Evolutionary conservation across 2,888 invertebrate species (phyloP), one percentile per base, ranked within the genome.

Genomic region (Mimumesa dahlbomi): DNA sequence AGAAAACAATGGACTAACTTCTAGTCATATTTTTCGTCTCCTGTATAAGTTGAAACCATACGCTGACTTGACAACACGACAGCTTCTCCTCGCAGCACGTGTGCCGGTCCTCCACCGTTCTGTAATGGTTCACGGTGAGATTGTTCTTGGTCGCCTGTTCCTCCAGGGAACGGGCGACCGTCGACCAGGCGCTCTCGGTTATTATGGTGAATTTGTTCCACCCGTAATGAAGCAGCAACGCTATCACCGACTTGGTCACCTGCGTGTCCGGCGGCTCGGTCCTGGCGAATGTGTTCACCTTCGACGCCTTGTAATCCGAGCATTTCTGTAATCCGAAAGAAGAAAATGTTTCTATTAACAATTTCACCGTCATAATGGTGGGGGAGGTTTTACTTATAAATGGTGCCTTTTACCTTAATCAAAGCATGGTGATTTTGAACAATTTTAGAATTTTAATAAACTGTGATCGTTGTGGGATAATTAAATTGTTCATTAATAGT

Each of bases 171-270:
- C 94, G 91, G 0, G 97, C 97, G 18, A 98, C 97, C 1, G 94
- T 95, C 81, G 93, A 91, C 94, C 95, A 96, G 2, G 93, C 91
- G 84, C 94, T 94, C 87, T 97, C 96, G 83, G 95, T 94, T 46
- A 97, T 91, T 69, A 98, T 95, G 18, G 97, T 95, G 90, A 98
- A 98, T 89, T 97, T 97, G 82, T 94, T 93, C 99, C 99, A 99
- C 83, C 95, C 93, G 91, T 96, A 98, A 90, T 98, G 96, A 62
- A 94, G 92, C 83, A 99, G 91, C 65, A 99, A 91, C 0, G 98
- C 94, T 89, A 99, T 94, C 82, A 98, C 95, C 46, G 98, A 98
- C 91, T 98, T 97, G 66, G 96, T 97, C 73, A 98, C 97, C 93
- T 97, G 98, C 40, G 95, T 96, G 85, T 98, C 96, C 38, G 97